Percentiles rank a stretch among this genome's conserved stretches.
Conservation (phyloP, 2,113 vertebrate species). For the Lophius piscatorius region DNA sequence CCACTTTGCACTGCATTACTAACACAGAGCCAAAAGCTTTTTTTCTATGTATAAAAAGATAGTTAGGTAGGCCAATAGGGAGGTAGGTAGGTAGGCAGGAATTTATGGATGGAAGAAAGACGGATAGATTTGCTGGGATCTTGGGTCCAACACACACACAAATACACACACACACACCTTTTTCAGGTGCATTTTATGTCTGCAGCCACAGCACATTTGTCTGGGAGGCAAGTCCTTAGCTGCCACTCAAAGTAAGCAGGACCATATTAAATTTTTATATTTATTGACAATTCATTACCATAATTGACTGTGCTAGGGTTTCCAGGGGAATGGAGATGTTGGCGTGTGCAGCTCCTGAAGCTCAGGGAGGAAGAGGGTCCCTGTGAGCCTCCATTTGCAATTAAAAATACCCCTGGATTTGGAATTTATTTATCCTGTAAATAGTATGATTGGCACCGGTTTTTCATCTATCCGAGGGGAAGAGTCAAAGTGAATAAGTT, state of each 20-base stretch:
- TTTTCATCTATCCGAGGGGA: slow-evolving; percentile 51
- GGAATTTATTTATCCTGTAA: slow-evolving; percentile 93
- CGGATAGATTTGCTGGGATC: neutral
- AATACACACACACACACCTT: slow-evolving; percentile 48
- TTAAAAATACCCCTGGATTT: slow-evolving; percentile 89
- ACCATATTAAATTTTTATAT: slow-evolving; percentile 99
- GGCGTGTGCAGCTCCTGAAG: slow-evolving; percentile 82
- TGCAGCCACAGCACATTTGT: slow-evolving; percentile 96
- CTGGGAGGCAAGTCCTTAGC: slow-evolving; percentile 94
- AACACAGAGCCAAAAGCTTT: slow-evolving; percentile 26
- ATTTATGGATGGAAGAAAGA: slow-evolving; percentile 23
- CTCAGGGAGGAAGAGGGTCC: slow-evolving; percentile 82
- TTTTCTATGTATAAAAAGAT: neutral
- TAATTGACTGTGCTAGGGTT: slow-evolving; percentile 96
- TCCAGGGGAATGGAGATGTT: slow-evolving; percentile 83
- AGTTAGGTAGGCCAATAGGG: slow-evolving; percentile 13
- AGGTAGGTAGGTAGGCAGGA: slow-evolving; percentile 11
- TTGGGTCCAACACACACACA: slow-evolving; percentile 1
- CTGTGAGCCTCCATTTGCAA: slow-evolving; percentile 91
- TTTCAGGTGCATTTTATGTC: slow-evolving; percentile 91
- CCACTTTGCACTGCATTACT: neutral
- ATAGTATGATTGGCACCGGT: slow-evolving; percentile 89
- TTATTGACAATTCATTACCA: slow-evolving; percentile 99
- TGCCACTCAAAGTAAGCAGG: slow-evolving; percentile 94
- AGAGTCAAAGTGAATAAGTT: slow-evolving; percentile 6